A percentile compares a stretch with the other conserved stretches of the same genome.
Conservation (phyloP, 2,113 vertebrate species). For the Hydrochoerus hydrochaeris region DNA sequence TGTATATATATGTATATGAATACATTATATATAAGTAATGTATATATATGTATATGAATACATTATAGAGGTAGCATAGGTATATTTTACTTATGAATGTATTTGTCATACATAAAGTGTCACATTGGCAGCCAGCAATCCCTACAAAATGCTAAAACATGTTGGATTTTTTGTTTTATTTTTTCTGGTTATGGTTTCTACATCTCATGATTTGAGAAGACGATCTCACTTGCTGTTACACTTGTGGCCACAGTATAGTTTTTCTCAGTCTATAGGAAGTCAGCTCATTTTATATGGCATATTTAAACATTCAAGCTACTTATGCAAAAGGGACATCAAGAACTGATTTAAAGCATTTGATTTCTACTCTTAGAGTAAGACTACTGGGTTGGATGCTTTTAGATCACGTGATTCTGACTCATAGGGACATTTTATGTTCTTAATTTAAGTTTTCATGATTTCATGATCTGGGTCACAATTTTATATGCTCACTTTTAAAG, state of each 20-base stretch:
- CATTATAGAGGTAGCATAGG: neutral
- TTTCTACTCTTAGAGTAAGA: neutral
- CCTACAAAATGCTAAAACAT: neutral
- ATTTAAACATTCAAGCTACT: conserved; percentile 1
- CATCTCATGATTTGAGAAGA: neutral
- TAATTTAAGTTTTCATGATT: conserved; percentile 54
- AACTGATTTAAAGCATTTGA: neutral
- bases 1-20: neutral
- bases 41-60: neutral
- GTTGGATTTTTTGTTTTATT: neutral
- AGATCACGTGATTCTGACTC: conserved; percentile 60
- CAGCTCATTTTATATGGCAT: neutral
- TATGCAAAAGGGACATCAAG: neutral
- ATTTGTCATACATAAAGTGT: neutral
- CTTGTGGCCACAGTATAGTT: neutral
- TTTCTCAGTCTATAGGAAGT: neutral
- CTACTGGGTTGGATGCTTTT: neutral
- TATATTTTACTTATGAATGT: neutral
- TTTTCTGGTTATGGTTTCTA: neutral
- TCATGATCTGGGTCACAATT: conserved; percentile 47
- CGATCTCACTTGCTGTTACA: neutral
- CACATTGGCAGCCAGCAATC: neutral
- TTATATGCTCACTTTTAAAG: conserved; percentile 43
- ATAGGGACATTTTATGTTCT: conserved; percentile 57
- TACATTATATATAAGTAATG: too few relatives aligned